Percentiles rank a stretch among this genome's conserved stretches.
Evolutionary conservation across 2,797 vertebrate species (phyloP).

Genomic region (Masticophis lateralis): DNA sequence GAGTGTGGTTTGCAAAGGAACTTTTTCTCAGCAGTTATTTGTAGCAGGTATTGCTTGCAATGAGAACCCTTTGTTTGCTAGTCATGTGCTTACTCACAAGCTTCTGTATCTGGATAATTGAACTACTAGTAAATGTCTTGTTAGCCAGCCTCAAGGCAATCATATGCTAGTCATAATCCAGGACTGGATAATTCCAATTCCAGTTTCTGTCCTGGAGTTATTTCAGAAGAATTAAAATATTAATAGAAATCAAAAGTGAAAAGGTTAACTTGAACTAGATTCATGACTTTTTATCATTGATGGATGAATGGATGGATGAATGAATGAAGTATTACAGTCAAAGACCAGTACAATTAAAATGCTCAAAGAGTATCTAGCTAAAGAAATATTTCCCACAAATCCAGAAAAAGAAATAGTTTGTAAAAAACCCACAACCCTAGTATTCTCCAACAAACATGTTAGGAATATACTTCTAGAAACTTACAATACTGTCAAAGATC

Average conservation of each 20-base stretch:
- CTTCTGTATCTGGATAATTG: background rate
- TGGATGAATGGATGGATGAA: background rate
- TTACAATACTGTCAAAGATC: background rate
- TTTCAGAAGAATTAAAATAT: background rate
- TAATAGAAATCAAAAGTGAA: background rate
- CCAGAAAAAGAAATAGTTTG: background rate
- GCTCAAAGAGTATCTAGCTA: background rate
- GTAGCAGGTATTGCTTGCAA: background rate
- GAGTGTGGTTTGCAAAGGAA: background rate
- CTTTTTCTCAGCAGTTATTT: background rate
- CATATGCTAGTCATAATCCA: background rate
- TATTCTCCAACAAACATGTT: background rate
- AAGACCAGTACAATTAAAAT: background rate
- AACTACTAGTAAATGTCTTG: background rate
- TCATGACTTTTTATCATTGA: background rate
- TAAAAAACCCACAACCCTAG: background rate
- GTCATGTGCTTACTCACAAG: background rate
- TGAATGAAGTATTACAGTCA: background rate
- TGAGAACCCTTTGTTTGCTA: background rate
- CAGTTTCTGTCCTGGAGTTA: background rate
- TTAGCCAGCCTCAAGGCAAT: background rate
- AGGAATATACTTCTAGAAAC: background rate
- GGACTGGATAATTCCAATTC: background rate
- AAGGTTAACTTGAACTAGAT: background rate
- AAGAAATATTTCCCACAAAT: background rate